Evolutionary conservation across 2,888 invertebrate species (phyloP).

Genomic region (Galerucella pusilla): DNA sequence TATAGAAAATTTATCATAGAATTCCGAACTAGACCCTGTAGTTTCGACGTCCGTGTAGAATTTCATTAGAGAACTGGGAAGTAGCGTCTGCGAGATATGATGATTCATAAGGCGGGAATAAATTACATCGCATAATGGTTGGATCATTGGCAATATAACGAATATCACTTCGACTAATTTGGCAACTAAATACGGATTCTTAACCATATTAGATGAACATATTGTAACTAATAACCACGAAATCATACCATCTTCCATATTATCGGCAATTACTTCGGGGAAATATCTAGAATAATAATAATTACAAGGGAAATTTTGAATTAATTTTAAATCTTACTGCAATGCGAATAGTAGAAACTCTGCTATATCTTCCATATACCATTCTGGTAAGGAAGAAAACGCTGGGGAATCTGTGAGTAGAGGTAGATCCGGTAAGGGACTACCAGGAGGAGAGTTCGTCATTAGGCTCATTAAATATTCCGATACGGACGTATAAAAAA

Average conservation of each 20-base stretch:
- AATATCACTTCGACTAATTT: slow-evolving; percentile 94
- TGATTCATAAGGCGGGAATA: slow-evolving; percentile 88
- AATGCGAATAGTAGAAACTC: slow-evolving; percentile 94
- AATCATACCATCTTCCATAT: slow-evolving; percentile 84
- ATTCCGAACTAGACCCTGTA: slow-evolving; percentile 97
- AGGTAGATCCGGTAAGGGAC: slow-evolving; percentile 68
- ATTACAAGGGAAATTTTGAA: background rate
- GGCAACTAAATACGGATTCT: slow-evolving; percentile 96
- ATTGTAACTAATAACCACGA: slow-evolving; percentile 91
- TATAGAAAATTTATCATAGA: slow-evolving; percentile 99
- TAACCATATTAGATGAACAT: slow-evolving; percentile 90
- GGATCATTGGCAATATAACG: slow-evolving; percentile 79
- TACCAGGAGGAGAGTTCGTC: slow-evolving; percentile 68
- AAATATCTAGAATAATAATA: slow-evolving; percentile 72
- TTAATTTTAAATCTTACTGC: slow-evolving; percentile 75
- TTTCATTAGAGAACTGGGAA: slow-evolving; percentile 94
- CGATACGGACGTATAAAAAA: slow-evolving; percentile 89
- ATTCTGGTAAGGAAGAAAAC: slow-evolving; percentile 94
- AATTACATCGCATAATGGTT: slow-evolving; percentile 67
- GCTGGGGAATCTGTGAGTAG: slow-evolving; percentile 74
- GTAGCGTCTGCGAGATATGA: slow-evolving; percentile 80
- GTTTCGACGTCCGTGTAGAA: slow-evolving; percentile 99
- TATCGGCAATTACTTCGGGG: slow-evolving; percentile 78
- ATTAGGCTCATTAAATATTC: slow-evolving; percentile 79
- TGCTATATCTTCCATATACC: slow-evolving; percentile 97